Evolutionary conservation across 2,888 invertebrate species (phyloP), one percentile per base, ranked within the genome.

Genomic region (Trissonchulus latispiculum): DNA sequence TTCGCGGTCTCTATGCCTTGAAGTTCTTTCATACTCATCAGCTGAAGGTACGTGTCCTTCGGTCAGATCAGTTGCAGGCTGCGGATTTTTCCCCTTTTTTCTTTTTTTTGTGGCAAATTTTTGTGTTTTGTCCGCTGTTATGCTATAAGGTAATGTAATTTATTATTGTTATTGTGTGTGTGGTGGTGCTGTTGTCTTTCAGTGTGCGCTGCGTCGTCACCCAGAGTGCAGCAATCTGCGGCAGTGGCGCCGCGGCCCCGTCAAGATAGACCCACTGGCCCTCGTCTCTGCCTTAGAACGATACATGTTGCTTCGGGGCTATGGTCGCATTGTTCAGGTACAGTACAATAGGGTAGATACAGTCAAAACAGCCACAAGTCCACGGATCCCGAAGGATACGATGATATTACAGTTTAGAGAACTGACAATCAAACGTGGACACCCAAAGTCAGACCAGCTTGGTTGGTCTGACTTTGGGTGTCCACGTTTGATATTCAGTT

Each of bases 1-100:
- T 85, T 33, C 78, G 84, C 18, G 85, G 85, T n/a, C 83, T 84
- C n/a, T 84, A 83, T 77, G 86, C 86, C 18, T 79, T 86, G 81
- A 93, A 94, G 83, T 96, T 97, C 86, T 96, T 99, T 87, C 97
- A 96, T 85, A 96, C 96, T 31, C 97, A 99, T 85, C 97, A 97
- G 84, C 88, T 99, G 74, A 96, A 95, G 89, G 94, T 94, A 81
- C 82, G 81, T 28, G 35, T 8, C 72, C n/a, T n/a, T n/a, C n/a
- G n/a, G n/a, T n/a, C n/a, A n/a, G n/a, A n/a, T n/a, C n/a, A n/a
- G n/a, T n/a, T n/a, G n/a, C n/a, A n/a, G n/a, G n/a, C n/a, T n/a
- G n/a, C n/a, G n/a, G n/a, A n/a, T n/a, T n/a, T n/a, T n/a, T 15
- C 18, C 15, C 36, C 23, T 18, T 70, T 72, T 64, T 3, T 8